Evolutionary conservation across 2,888 invertebrate genomes (phyloP), one percentile per base, ranked within the genome.

Genomic region (Drosophila pegasa): DNA sequence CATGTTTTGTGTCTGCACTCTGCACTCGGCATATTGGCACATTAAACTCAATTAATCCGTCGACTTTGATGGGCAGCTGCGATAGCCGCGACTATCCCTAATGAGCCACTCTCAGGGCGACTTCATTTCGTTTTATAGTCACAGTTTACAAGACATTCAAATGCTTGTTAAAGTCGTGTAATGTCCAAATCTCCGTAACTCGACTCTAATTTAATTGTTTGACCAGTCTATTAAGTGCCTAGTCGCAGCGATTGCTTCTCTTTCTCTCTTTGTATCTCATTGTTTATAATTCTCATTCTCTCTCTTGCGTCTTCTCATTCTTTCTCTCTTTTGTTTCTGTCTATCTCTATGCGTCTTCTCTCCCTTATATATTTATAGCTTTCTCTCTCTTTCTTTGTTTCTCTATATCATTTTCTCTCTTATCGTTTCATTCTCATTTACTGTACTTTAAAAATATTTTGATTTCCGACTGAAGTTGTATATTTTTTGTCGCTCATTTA

Each of bases 11-110:
- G 38, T 69, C 48, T 38, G 35, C 43, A 41, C 40, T 69, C 48
- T 38, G 35, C 76, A 63, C 63, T 80, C 61, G 80, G 66, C 64
- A 63, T 83, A 81, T 80, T 83, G 85, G 85, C 72, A 71, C 87
- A 82, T 87, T 80, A 87, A 87, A 85, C 57, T 71, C 88, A 83
- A 89, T 83, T 83, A 85, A 87, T 67, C 61, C 48, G 45, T 59
- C 37, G 74, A 66, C 74, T 80, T 66, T 78, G 85, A 71, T 78
- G 69, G 64, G 25, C 65, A 66, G 48, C 51, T 27, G 45, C 37
- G 76, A 79, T 76, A 55, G 48, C 10, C 12, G 54, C 31, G 27
- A 31, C 33, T 12, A 22, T 18, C 40, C 16, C 41, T 66, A 77
- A 77, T 75, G 74, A 68, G 75, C 22, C 31, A 22, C 56, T 67